Evolutionary conservation across 2,888 invertebrate species (phyloP), one percentile per base, ranked within the genome.

Genomic region (Autographa gamma): DNA sequence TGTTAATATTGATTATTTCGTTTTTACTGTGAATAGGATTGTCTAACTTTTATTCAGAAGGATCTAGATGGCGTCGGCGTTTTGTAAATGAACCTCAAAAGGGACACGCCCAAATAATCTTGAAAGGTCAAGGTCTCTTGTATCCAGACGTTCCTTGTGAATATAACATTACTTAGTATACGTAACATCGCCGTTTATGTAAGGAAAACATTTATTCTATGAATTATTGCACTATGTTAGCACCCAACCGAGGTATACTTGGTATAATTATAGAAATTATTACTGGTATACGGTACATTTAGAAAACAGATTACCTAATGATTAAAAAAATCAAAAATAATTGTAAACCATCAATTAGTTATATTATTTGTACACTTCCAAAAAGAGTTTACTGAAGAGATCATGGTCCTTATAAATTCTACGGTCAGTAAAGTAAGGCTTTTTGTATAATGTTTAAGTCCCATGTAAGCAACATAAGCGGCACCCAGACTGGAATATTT

Each of bases 61-160:
- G 54, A 25, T 56, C 19, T 56, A 56, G 25, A 56, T 56, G 54
- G 54, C 54, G 54, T 56, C 54, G 19, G 54, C 25, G 4, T 25
- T 56, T 56, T 56, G 25, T 25, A 11, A 56, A 25, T 25, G 19
- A 25, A 56, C 54, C 11, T 19, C 54, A 13, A 13, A 19, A n/a
- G n/a, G n/a, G 54, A 25, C 54, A 56, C 54, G 54, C 54, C 54
- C 54, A 19, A 19, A 56, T 25, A 25, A 56, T 25, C 19, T 48
- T 19, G 54, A 56, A 56, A 56, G 54, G 54, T 56, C 54, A 56
- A 19, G 54, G 54, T 19, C 0, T 11, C 19, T 19, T 56, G 13
- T 13, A 56, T 19, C 54, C 54, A 56, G 54, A 56, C 54, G 25
- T 11, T 9, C 13, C 25, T 19, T 56, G 38, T 25, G 25, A 25